Conservation (phyloP, 2,888 invertebrate genomes). For the Clusia tigrina region DNA sequence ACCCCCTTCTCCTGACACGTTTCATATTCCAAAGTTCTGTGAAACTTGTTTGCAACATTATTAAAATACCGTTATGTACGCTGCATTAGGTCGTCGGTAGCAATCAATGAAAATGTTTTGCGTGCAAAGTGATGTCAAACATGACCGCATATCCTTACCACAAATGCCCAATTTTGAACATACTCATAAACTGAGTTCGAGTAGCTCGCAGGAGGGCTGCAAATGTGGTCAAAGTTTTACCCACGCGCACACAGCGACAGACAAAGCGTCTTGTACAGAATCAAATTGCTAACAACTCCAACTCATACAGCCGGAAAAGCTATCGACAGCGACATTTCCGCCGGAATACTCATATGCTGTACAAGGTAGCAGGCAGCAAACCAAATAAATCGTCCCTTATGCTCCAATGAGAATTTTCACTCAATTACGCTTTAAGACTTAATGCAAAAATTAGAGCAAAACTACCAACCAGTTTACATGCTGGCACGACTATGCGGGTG, state of each 20-base stretch:
- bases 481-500: background rate
- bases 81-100: background rate
- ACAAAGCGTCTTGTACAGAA: background rate
- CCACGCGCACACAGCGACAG: background rate
- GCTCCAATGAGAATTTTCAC: slow-evolving; percentile 56
- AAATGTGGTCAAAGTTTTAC: background rate
- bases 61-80: background rate
- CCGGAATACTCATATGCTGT: background rate
- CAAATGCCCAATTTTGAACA: background rate
- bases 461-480: background rate
- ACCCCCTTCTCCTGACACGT: no score
- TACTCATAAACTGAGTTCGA: no score
- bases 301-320: background rate
- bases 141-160: background rate
- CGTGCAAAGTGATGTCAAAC: slow-evolving; percentile 4
- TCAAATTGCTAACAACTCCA: background rate
- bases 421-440: slow-evolving; percentile 60
- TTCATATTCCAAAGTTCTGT: no score
- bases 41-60: slow-evolving; percentile 7
- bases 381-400: slow-evolving; percentile 32
- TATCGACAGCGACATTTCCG: slow-evolving; percentile 6
- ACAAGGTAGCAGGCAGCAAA: background rate
- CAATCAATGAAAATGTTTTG: background rate
- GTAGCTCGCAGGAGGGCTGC: background rate
- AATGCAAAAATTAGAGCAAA: slow-evolving; percentile 45